These are phyloP conservation scores for Perca fluviatilis DNA, from an alignment of 2,113 vertebrate species.

Conservation along the genomic window DNA sequence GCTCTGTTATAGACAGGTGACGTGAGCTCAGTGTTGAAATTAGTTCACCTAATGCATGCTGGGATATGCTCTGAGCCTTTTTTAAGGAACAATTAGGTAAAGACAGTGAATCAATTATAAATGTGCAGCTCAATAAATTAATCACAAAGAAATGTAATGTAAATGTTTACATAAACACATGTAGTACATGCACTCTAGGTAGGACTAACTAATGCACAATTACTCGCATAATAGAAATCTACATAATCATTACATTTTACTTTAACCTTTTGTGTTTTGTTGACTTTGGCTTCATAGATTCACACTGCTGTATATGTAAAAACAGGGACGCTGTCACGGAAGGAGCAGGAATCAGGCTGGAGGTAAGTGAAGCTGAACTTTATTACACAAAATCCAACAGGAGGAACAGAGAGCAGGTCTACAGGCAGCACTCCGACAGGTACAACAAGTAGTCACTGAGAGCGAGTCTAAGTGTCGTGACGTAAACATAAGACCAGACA, in stretches of 20 bases:
- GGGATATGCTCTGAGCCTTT: not conserved
- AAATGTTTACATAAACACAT: not conserved
- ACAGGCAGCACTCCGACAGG: too few species aligned
- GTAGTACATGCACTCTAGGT: not conserved
- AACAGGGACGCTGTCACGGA: too few species aligned
- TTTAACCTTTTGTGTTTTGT: not conserved
- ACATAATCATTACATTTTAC: not conserved
- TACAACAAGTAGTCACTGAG: too few species aligned
- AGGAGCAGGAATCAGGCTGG: too few species aligned
- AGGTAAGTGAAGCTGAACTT: too few species aligned
- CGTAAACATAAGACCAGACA: too few species aligned
- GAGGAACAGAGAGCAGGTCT: too few species aligned
- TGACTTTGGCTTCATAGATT: not conserved
- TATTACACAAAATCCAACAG: too few species aligned
- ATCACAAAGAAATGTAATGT: not conserved
- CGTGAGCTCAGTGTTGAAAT: not conserved
- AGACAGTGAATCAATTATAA: not conserved
- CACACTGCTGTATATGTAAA: too few species aligned
- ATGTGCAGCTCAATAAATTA: not conserved
- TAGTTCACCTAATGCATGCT: constrained; percentile 2
- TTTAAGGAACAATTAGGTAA: not conserved
- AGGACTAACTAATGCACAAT: not conserved
- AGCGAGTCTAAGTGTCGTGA: too few species aligned
- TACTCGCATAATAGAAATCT: too few species aligned
- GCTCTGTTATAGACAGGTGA: not conserved